Evolutionary conservation across 2,888 invertebrate genomes (phyloP).

Genomic region (Ptycholaimellus sp.): DNA sequence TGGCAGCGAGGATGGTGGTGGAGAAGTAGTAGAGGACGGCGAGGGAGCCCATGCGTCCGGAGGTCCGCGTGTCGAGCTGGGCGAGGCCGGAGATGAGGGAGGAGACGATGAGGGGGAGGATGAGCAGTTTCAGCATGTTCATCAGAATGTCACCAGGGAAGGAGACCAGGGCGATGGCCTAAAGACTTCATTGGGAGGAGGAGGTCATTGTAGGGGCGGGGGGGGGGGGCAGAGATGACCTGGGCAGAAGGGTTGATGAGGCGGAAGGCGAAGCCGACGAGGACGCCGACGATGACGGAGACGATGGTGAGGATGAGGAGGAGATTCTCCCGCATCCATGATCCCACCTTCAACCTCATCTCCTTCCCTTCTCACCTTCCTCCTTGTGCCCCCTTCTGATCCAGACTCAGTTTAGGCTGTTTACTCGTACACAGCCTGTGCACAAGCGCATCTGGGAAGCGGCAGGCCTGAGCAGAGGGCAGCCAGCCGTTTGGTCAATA

Average conservation of each 20-base stretch:
- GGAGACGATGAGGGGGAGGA: conserved; percentile 42
- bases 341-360: too few species aligned
- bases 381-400: too few species aligned
- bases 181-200: too few species aligned
- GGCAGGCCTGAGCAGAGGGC: too few species aligned
- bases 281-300: conserved; percentile 38
- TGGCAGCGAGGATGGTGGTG: conserved; percentile 42
- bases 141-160: conserved; percentile 46
- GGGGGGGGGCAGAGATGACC: too few species aligned
- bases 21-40: conserved; percentile 40
- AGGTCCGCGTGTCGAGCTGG: conserved; percentile 39
- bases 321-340: conserved; percentile 36
- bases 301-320: conserved; percentile 38
- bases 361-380: too few species aligned
- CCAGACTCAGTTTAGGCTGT: too few species aligned
- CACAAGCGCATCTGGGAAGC: too few species aligned
- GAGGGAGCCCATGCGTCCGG: conserved; percentile 40
- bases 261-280: conserved; percentile 36
- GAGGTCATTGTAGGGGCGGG: too few species aligned
- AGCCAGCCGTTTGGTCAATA: too few species aligned
- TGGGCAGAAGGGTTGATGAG: conserved; percentile 13
- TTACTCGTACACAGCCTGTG: too few species aligned
- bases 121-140: conserved; percentile 44
- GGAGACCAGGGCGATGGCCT: conserved; percentile 37
- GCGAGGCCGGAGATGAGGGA: conserved; percentile 41